phyloP scores from a whole-genome alignment of 2,797 vertebrate genomes.

The Enteromius radiatus region DNA sequence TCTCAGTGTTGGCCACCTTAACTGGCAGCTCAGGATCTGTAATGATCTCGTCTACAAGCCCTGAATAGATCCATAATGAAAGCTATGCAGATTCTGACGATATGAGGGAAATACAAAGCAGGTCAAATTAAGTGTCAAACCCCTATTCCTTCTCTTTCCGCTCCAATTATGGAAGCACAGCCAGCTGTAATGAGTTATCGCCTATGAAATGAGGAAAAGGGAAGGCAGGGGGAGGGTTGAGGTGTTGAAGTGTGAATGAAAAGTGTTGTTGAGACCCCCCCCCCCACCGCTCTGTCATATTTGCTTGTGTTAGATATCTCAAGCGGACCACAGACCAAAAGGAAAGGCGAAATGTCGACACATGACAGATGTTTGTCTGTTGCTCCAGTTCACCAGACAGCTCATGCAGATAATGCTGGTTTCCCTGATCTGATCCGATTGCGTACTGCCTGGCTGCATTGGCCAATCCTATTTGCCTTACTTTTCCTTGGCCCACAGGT shows the following conservation, averaged over 20 bases:
- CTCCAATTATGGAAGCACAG: slow-evolving; percentile 33
- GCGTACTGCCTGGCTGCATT: slow-evolving; percentile 27
- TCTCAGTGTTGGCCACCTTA: slow-evolving; percentile 2
- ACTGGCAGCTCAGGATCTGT: neutral
- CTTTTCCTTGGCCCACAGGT: slow-evolving; percentile 10
- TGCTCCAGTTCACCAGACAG: slow-evolving; percentile 42
- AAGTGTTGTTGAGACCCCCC: neutral
- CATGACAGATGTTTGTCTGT: slow-evolving; percentile 42
- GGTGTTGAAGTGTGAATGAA: slow-evolving; percentile 31
- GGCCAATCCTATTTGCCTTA: slow-evolving; percentile 43
- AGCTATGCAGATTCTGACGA: slow-evolving; percentile 21
- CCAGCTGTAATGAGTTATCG: slow-evolving; percentile 22
- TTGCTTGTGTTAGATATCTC: slow-evolving; percentile 4
- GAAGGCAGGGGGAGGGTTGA: neutral
- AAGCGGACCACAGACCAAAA: slow-evolving; percentile 29
- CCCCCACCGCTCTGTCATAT: neutral
- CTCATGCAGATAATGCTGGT: slow-evolving; percentile 35
- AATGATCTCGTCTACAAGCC: slow-evolving; percentile 15
- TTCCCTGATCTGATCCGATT: slow-evolving; percentile 46
- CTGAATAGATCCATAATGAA: slow-evolving; percentile 17
- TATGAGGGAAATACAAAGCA: slow-evolving; percentile 27
- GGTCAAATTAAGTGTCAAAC: slow-evolving; percentile 46
- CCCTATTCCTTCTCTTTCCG: slow-evolving; percentile 39
- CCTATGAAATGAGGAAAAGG: slow-evolving; percentile 15
- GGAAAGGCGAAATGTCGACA: slow-evolving; percentile 5